Conservation (phyloP, 92 coral and sea anemone species). For the Actinostola sp. region DNA sequence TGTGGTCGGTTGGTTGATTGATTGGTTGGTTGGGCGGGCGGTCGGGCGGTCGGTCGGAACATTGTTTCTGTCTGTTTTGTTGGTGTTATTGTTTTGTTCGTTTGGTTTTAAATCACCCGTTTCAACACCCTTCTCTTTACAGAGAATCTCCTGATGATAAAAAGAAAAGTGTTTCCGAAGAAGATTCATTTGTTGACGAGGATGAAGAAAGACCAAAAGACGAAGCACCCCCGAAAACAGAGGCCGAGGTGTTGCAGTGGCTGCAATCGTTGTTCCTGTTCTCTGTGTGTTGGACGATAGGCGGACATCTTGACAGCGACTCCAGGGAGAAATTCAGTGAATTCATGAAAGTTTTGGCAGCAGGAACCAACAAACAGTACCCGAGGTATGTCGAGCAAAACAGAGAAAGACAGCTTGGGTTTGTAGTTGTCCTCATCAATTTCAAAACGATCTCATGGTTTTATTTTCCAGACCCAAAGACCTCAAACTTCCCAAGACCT, state of each 20-base stretch:
- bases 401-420: not conserved
- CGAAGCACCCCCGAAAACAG: conserved; percentile 84
- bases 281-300: conserved; percentile 94
- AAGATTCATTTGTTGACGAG: conserved; percentile 62
- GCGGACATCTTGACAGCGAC: conserved; percentile 89
- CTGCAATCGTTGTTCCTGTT: conserved; percentile 92
- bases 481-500: conserved; percentile 88
- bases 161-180: conserved; percentile 55
- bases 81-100: not conserved
- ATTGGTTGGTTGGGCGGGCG: not conserved
- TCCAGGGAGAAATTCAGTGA: conserved; percentile 95
- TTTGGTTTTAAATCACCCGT: too few species aligned
- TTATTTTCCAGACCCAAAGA: conserved; percentile 77
- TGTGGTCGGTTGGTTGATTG: too few species aligned
- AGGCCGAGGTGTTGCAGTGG: conserved; percentile 92
- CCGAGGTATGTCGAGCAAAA: conserved; percentile 65
- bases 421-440: too few species aligned
- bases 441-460: too few species aligned
- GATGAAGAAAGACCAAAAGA: conserved; percentile 54
- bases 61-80: not conserved
- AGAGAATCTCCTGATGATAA: conserved; percentile 70
- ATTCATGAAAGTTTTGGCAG: conserved; percentile 80
- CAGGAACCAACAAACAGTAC: conserved; percentile 93
- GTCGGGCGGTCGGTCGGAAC: not conserved
- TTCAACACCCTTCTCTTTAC: not conserved